Evolutionary conservation across 2,113 vertebrate genomes (phyloP).

Genomic region (Ornithorhynchus anatinus): DNA sequence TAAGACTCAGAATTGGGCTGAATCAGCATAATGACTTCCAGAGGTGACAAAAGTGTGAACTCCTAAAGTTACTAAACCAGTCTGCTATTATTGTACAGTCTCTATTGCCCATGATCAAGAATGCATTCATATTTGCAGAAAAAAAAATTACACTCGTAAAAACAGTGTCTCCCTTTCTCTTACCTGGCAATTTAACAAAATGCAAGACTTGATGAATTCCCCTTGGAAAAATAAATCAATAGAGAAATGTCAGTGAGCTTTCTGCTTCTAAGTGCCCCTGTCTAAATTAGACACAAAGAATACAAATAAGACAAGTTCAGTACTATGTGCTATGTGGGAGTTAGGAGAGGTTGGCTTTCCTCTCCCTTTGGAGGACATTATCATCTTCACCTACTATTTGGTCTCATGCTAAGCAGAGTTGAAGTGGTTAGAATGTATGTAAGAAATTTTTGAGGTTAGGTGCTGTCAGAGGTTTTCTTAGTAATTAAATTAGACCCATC

Average conservation of each 20-base stretch:
- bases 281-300: not conserved
- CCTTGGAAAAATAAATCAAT: not conserved
- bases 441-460: not conserved
- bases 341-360: not conserved
- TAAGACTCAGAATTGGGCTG: no score
- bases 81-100: not conserved
- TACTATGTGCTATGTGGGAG: not conserved
- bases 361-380: not conserved
- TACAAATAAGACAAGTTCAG: not conserved
- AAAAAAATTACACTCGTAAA: not conserved
- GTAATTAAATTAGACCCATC: not conserved
- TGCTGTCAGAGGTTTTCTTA: not conserved
- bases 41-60: no score
- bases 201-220: constrained; percentile 4
- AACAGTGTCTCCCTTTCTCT: constrained; percentile 4
- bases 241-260: not conserved
- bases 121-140: not conserved
- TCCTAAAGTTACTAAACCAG: not conserved
- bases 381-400: not conserved
- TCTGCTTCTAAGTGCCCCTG: not conserved
- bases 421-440: no score
- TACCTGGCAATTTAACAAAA: constrained; percentile 26
- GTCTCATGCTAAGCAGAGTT: not conserved
- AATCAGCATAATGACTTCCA: no score
- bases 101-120: not conserved